phyloP scores from a whole-genome alignment of 2,888 invertebrate genomes.

The Sarcophaga carnaria region DNA sequence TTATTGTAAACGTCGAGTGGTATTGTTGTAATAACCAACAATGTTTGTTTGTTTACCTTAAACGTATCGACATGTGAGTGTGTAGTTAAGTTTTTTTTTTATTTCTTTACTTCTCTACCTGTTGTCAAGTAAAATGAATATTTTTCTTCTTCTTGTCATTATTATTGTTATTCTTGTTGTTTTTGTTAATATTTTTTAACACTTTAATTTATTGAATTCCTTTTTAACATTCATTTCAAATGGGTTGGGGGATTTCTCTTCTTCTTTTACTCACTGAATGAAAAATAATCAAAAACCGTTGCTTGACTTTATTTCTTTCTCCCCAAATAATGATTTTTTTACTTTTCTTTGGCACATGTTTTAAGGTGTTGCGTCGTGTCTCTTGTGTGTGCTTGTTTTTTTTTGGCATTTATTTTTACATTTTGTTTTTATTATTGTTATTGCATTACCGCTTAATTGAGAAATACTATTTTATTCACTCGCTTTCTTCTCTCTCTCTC shows the following conservation, averaged over 20 bases:
- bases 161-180: conserved; percentile 10
- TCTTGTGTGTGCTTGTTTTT: not conserved
- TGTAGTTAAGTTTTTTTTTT: not conserved
- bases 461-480: too few relatives aligned
- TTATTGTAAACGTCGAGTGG: not conserved
- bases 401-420: not conserved
- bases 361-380: not conserved
- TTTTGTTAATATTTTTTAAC: conserved; percentile 3
- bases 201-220: conserved; percentile 45
- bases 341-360: conserved; percentile 52
- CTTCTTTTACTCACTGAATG: not conserved
- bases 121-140: conserved; percentile 52
- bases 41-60: conserved; percentile 4
- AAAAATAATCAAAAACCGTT: conserved; percentile 49
- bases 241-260: conserved; percentile 7
- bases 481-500: too few relatives aligned
- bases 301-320: conserved; percentile 57
- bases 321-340: conserved; percentile 28
- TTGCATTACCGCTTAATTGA: too few relatives aligned
- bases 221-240: conserved; percentile 15
- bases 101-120: conserved; percentile 45
- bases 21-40: not conserved
- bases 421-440: not conserved
- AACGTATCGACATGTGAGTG: not conserved
- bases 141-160: conserved; percentile 18